These are phyloP conservation scores for Picathartes gymnocephalus DNA, from an alignment of 2,113 vertebrate species.

Conservation along the genomic window DNA sequence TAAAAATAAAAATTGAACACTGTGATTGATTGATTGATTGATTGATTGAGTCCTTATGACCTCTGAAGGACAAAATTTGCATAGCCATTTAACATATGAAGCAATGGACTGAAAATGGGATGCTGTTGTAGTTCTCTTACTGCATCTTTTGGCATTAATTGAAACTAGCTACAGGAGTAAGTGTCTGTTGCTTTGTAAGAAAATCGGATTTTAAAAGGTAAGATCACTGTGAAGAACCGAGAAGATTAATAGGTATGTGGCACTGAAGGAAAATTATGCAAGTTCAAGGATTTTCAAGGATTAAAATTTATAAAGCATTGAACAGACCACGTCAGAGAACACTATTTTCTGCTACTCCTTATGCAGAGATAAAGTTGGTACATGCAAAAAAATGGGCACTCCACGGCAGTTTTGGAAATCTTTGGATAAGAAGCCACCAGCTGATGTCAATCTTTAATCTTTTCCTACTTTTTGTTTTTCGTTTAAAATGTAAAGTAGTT, in stretches of 20 bases:
- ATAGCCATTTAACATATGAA: not conserved
- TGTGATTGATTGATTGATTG: not conserved
- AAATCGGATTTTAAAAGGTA: not conserved
- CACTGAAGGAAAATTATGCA: not conserved
- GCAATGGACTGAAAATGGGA: not conserved
- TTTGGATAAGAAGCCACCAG: not conserved
- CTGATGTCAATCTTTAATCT: not conserved
- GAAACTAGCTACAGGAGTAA: not conserved
- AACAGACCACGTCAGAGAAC: not conserved
- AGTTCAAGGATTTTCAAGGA: not conserved
- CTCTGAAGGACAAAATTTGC: not conserved
- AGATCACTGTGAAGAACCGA: not conserved
- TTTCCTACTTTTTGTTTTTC: not conserved
- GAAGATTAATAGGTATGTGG: not conserved
- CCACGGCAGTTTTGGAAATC: not conserved
- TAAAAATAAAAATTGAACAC: not conserved
- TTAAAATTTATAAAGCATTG: not conserved
- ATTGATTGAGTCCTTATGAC: not conserved
- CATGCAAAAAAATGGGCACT: not conserved
- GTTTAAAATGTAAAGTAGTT: conserved; percentile 3
- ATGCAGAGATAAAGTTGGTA: not conserved
- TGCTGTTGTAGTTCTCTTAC: not conserved
- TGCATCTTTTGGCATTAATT: not conserved
- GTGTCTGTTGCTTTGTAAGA: not conserved
- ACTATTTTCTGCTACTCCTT: not conserved